These are phyloP conservation scores for Poeciliopsis infans DNA, from an alignment of 2,797 vertebrate genomes.

Conservation along the genomic window DNA sequence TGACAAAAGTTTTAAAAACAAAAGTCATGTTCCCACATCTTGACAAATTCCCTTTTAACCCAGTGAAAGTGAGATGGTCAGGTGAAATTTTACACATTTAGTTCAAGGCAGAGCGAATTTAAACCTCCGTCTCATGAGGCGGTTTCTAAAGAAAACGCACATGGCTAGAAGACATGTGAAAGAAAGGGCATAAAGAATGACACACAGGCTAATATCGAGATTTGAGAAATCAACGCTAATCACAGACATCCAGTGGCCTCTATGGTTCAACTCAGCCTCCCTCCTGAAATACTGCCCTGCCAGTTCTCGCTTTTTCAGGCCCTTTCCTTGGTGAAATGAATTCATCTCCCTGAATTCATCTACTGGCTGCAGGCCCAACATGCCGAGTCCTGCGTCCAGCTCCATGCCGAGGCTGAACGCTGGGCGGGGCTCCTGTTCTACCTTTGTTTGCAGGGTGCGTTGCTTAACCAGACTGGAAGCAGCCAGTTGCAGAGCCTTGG, in stretches of 20 bases:
- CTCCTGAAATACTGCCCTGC: constrained; percentile 55
- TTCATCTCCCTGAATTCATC: constrained; percentile 42
- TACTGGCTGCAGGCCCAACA: constrained; percentile 61
- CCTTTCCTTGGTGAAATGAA: constrained; percentile 39
- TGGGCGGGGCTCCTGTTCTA: constrained; percentile 56
- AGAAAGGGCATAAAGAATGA: constrained; percentile 89
- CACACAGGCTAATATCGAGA: constrained; percentile 89
- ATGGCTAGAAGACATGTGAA: constrained; percentile 87
- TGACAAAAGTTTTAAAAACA: not conserved
- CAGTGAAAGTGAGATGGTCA: constrained; percentile 24
- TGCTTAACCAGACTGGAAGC: constrained; percentile 64
- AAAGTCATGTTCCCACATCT: not conserved
- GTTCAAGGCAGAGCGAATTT: constrained; percentile 72
- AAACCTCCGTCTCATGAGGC: constrained; percentile 69
- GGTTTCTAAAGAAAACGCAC: constrained; percentile 88
- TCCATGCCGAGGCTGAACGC: constrained; percentile 55
- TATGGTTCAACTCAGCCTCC: constrained; percentile 30
- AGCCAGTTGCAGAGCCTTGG: constrained; percentile 71
- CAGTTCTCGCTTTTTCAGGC: constrained; percentile 72
- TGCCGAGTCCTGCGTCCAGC: constrained; percentile 59
- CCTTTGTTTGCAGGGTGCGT: constrained; percentile 72
- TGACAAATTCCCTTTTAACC: constrained; percentile 2
- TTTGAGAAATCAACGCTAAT: constrained; percentile 87
- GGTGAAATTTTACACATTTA: not conserved
- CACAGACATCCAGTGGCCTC: constrained; percentile 82